A percentile compares a stretch with the other conserved stretches of the same genome.
Evolutionary conservation across 2,113 vertebrate genomes (phyloP).

Genomic region (Rhinolophus sinicus): DNA sequence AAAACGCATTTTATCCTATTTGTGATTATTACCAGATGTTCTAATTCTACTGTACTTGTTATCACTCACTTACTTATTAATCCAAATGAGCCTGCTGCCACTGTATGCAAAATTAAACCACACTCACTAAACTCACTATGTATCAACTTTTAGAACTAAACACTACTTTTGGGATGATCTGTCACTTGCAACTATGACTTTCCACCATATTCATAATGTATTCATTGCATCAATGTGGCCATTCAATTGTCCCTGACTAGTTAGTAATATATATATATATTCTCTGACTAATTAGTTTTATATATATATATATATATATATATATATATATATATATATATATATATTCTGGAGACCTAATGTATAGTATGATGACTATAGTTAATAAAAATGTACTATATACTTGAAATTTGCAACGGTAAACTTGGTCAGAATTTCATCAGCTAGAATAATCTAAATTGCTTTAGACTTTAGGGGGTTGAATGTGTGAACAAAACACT

Average conservation of each 20-base stretch:
- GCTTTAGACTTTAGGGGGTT: not conserved
- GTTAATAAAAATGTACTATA: not conserved
- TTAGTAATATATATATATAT: too few species aligned
- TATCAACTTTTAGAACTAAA: not conserved
- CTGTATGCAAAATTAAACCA: not conserved
- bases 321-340: too few species aligned
- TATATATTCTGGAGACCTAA: not conserved
- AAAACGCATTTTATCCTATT: not conserved
- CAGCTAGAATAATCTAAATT: not conserved
- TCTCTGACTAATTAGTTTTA: too few species aligned
- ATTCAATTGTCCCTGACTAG: not conserved
- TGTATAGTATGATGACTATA: not conserved
- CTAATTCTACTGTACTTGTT: conserved; percentile 4
- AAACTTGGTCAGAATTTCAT: conserved; percentile 35
- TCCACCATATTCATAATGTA: conserved; percentile 9
- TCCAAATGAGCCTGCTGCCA: not conserved
- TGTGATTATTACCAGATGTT: not conserved
- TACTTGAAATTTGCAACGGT: conserved; percentile 36
- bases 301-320: too few species aligned
- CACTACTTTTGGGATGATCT: conserved; percentile 4
- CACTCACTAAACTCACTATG: not conserved
- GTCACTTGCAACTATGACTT: not conserved
- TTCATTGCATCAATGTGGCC: not conserved
- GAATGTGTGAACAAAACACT: not conserved
- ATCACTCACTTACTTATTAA: not conserved